Base-by-base conservation (phyloP, 2,797 vertebrate species). In the Spinus olivaceus region DNA sequence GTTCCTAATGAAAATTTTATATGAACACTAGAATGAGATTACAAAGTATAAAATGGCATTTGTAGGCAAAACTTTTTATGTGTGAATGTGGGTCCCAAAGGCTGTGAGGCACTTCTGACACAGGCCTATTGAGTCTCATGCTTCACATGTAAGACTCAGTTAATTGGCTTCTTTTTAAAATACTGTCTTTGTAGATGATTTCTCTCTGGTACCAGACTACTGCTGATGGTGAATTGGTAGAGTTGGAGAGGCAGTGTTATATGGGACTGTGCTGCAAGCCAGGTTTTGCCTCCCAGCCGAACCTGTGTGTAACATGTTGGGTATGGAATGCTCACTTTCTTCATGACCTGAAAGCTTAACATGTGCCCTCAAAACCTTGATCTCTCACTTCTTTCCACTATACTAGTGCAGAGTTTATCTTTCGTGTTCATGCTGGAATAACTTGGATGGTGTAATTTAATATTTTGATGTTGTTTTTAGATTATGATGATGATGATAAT, bases 41-140 rank as follows among this genome's bases (percentile, higher is more conserved):
- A 16, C 13, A 3, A 41, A 73, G 20, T 49, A 6, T 47, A 65
- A 50, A 1, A 0, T 1, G 3, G 12, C 0, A 0, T 69, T 78
- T 79, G 39, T 56, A 71, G 21, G 22, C 42, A 86, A n/a, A 61
- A 57, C 7, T 11, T 69, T 16, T 25, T 24, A 9, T 33, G 10
- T 44, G 41, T 17, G 7, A 57, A 44, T 61, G 19, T 25, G 41
- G 8, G 17, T 73, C 32, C 33, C 5, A 2, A 59, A 70, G 60
- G 30, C 35, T 57, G 35, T 12, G 51, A 77, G n/a, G 23, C 12
- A 22, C 23, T 20, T 79, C 6, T 28, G 15, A 35, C 10, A 23
- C 6, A 13, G 23, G 24, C 57, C 12, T 69, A n/a, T 59, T 23
- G 24, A 56, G 41, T 60, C 32, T 59, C 1, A 0, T 46, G 37